Evolutionary conservation across 2,113 vertebrate genomes (phyloP), one percentile per base, ranked within the genome.

Genomic region (Phasianus colchicus): DNA sequence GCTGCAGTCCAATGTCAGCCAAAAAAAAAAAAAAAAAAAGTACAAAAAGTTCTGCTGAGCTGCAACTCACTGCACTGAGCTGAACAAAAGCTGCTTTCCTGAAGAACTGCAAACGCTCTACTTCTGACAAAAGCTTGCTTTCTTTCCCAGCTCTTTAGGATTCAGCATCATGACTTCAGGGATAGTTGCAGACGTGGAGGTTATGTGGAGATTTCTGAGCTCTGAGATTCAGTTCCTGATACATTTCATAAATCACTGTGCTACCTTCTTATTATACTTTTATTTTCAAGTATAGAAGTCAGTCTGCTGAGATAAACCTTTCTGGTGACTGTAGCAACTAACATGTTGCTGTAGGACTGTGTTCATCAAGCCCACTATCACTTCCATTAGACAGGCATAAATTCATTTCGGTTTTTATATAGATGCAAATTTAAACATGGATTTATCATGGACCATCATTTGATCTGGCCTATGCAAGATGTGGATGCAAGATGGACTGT

Each of bases 61-160:
- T 90, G 94, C 79, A 91, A 96, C 90, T 95, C 89, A 92, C 83
- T 93, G 91, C 93, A 89, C 89, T 90, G 73, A 86, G 79, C 73
- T 86, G 78, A 95, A 95, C 91, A 95, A 96, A 97, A 92, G 92
- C 92, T 82, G 93, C 60, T 60, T 95, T 97, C 94, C 90, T 84
- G 82, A 95, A 95, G 90, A 93, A 94, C 52, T 93, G 86, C 60
- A 95, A 91, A 95, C 90, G 81, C 91, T 92, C 74, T 64, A 86
- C 96, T 95, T 96, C 92, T 96, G 89, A 96, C 91, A 96, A 95
- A 97, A 89, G 90, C 84, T 91, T 91, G 61, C 93, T 94, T 97
- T 95, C 95, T 96, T 94, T 94, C 42, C 77, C 52, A 89, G 92
- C 90, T 94, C 93, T 96, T 96, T 94, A 90, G 84, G 88, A 96